These are phyloP conservation scores for Isichthys henryi DNA, from an alignment of 2,113 vertebrate species.

Conservation along the genomic window DNA sequence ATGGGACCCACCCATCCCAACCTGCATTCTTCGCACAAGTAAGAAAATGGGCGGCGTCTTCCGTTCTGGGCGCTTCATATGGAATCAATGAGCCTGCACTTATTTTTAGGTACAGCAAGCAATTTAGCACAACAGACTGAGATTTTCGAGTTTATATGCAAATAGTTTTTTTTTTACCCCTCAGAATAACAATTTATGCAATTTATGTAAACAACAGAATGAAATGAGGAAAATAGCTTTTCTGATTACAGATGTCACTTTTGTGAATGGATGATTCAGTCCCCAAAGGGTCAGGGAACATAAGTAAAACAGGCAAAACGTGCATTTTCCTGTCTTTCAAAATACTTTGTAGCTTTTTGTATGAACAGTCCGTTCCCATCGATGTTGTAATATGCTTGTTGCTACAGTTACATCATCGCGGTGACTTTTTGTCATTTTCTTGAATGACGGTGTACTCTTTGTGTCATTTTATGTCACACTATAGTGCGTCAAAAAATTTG, in stretches of 20 bases:
- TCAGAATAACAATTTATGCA: not conserved
- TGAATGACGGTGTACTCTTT: not conserved
- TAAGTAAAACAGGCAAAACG: not conserved
- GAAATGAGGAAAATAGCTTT: not conserved
- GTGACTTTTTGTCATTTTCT: not conserved
- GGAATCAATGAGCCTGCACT: no score
- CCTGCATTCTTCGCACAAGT: conserved; percentile 41
- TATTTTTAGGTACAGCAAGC: not conserved
- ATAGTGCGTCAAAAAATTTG: conserved; percentile 24
- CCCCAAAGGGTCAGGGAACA: not conserved
- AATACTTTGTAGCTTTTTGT: not conserved
- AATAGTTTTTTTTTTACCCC: not conserved
- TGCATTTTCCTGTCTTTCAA: not conserved
- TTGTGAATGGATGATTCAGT: not conserved
- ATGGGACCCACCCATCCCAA: conserved; percentile 43
- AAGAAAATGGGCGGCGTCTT: not conserved
- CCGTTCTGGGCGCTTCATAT: not conserved
- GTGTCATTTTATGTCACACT: not conserved
- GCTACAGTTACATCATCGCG: not conserved
- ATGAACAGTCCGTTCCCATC: not conserved
- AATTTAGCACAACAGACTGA: not conserved
- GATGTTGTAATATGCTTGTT: not conserved
- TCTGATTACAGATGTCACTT: not conserved
- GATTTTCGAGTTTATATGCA: not conserved
- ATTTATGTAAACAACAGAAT: not conserved